Percentiles rank a stretch among this genome's conserved stretches.
phyloP scores from a whole-genome alignment of 2,888 invertebrate species.

The Arctia plantaginis region DNA sequence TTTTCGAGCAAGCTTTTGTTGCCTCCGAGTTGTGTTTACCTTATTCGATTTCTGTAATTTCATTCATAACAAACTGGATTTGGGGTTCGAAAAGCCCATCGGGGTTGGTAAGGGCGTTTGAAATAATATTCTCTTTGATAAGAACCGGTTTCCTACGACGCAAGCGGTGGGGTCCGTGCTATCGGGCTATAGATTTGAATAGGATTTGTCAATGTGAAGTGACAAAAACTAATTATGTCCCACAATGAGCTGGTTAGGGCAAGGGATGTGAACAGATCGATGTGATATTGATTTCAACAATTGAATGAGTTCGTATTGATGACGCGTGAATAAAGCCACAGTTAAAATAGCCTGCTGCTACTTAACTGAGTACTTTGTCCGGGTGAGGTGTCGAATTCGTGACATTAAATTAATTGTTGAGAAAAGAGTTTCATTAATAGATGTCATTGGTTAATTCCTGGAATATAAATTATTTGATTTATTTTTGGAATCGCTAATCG shows the following conservation, averaged over 20 bases:
- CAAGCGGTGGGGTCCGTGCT: constrained; percentile 78
- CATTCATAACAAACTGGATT: constrained; percentile 87
- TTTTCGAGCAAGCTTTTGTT: constrained; percentile 86
- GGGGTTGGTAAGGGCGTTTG: constrained; percentile 86
- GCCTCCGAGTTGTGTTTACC: constrained; percentile 86
- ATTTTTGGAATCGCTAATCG: too few species aligned
- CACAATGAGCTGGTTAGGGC: constrained; percentile 76
- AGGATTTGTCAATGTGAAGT: constrained; percentile 85
- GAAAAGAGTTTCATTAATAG: constrained; percentile 3
- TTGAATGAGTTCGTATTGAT: constrained; percentile 46
- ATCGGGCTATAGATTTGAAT: constrained; percentile 71
- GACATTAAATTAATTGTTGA: constrained; percentile 13
- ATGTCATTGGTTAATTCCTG: neutral
- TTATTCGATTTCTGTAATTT: constrained; percentile 87
- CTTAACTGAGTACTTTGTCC: constrained; percentile 19
- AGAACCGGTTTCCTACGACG: constrained; percentile 76
- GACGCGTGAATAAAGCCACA: constrained; percentile 36
- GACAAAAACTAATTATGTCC: constrained; percentile 85
- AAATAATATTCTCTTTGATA: constrained; percentile 87
- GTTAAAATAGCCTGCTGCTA: constrained; percentile 31
- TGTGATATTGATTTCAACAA: constrained; percentile 67
- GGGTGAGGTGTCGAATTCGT: constrained; percentile 1
- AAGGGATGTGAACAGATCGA: constrained; percentile 64
- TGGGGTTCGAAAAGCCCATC: constrained; percentile 84
- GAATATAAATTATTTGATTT: neutral